Percentiles rank a stretch among this genome's conserved stretches.
Conservation (phyloP, 1,140 invertebrate genomes). For the Idris sp. region DNA sequence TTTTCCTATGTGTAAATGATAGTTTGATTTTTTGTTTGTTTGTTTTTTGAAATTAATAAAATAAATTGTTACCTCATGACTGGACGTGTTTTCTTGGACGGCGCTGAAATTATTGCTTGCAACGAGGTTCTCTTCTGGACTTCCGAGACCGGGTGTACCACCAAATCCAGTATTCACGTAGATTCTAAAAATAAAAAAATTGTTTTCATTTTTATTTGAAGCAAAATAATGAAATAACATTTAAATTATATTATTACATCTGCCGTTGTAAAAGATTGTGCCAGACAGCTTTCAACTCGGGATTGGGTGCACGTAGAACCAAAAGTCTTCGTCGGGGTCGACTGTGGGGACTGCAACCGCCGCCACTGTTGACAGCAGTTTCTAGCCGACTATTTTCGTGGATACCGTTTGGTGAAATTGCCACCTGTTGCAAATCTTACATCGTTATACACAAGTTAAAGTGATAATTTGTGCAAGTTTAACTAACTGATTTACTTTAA, state of each 20-base stretch:
- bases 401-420: conserved; percentile 53
- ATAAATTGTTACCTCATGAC: conserved; percentile 67
- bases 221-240: background rate
- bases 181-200: conserved; percentile 79
- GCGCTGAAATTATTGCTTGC: conserved; percentile 65
- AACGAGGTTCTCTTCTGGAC: conserved; percentile 80
- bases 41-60: no score
- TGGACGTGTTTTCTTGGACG: conserved; percentile 66
- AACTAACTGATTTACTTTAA: no score
- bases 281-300: conserved; percentile 92
- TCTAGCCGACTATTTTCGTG: conserved; percentile 66
- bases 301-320: conserved; percentile 86
- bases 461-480: no score
- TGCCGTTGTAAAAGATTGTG: conserved; percentile 91
- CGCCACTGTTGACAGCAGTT: conserved; percentile 68
- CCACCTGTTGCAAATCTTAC: no score
- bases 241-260: conserved; percentile 81
- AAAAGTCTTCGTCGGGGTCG: conserved; percentile 82
- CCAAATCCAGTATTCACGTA: conserved; percentile 83
- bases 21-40: no score
- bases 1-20: conserved; percentile 7
- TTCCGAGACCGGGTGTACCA: conserved; percentile 79
- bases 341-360: conserved; percentile 76
- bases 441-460: no score
- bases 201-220: background rate